A percentile compares a stretch with the other conserved stretches of the same genome.
phyloP scores from a whole-genome alignment of 2,113 vertebrate genomes.

The Triplophysa dalaica region DNA sequence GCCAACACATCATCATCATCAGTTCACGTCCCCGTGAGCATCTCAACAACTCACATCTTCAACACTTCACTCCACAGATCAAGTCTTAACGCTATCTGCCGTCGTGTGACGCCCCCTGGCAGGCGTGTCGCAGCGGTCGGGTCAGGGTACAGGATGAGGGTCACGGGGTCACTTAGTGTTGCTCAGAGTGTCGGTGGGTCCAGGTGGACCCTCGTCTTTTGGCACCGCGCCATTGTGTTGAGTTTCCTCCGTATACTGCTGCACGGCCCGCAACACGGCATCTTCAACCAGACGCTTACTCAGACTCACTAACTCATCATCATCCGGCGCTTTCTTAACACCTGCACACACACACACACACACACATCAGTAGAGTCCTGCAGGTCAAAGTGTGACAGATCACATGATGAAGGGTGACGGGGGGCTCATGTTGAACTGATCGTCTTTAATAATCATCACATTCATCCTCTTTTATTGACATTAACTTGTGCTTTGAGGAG shows the following conservation, averaged over 20 bases:
- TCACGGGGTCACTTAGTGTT: slow-evolving; percentile 45
- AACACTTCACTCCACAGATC: background rate
- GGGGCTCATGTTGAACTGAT: background rate
- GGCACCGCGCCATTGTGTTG: slow-evolving; percentile 77
- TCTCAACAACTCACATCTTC: too few relatives aligned
- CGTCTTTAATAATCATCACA: background rate
- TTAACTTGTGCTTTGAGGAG: too few relatives aligned
- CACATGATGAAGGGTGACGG: background rate
- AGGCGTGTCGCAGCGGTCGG: background rate
- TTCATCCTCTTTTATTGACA: too few relatives aligned
- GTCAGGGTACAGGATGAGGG: slow-evolving; percentile 25
- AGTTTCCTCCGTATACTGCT: slow-evolving; percentile 87
- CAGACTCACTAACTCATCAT: slow-evolving; percentile 84
- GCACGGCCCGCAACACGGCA: slow-evolving; percentile 83
- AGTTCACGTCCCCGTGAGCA: background rate
- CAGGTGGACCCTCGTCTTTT: slow-evolving; percentile 68
- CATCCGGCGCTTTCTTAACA: slow-evolving; percentile 79
- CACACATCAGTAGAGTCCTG: background rate
- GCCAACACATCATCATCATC: background rate
- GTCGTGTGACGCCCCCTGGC: slow-evolving; percentile 2
- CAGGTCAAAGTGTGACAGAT: background rate
- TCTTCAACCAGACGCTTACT: slow-evolving; percentile 89
- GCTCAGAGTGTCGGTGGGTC: slow-evolving; percentile 65
- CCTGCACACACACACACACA: slow-evolving; percentile 75
- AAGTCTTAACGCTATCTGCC: background rate